These are phyloP conservation scores for Melinaea menophilus DNA, from an alignment of 2,888 invertebrate species.

Conservation along the genomic window DNA sequence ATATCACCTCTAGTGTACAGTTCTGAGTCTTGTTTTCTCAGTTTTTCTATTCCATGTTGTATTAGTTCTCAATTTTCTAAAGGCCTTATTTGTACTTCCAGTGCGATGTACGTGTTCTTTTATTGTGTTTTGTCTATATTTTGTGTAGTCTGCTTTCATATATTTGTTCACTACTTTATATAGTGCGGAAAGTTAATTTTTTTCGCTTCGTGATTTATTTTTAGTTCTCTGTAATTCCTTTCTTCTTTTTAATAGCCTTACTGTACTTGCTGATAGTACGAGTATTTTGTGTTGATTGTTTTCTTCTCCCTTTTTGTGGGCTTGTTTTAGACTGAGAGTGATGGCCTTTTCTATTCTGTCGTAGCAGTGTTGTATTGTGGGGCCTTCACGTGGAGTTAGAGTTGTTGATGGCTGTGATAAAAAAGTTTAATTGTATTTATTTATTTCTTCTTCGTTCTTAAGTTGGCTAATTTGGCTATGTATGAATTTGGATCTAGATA, in stretches of 20 bases:
- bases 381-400: background rate
- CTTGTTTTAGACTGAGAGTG: background rate
- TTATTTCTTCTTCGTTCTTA: conserved; percentile 22
- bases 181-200: conserved; percentile 8
- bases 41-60: conserved; percentile 18
- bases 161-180: conserved; percentile 9
- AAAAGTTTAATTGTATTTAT: conserved; percentile 4
- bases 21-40: background rate
- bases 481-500: conserved; percentile 20
- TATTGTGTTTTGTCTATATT: conserved; percentile 9
- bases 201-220: background rate
- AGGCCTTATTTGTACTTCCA: conserved; percentile 21
- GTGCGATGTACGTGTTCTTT: conserved; percentile 15
- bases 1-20: conserved; percentile 17
- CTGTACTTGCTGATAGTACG: too few relatives aligned
- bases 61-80: background rate
- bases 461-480: conserved; percentile 11
- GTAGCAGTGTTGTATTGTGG: conserved; percentile 1
- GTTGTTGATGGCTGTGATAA: background rate
- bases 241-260: too few relatives aligned
- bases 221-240: too few relatives aligned
- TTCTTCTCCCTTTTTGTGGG: too few relatives aligned
- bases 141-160: conserved; percentile 23
- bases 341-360: background rate
- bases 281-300: too few relatives aligned